Evolutionary conservation across 2,797 vertebrate species (phyloP), one percentile per base, ranked within the genome.

Genomic region (Clarias laeviceps): DNA sequence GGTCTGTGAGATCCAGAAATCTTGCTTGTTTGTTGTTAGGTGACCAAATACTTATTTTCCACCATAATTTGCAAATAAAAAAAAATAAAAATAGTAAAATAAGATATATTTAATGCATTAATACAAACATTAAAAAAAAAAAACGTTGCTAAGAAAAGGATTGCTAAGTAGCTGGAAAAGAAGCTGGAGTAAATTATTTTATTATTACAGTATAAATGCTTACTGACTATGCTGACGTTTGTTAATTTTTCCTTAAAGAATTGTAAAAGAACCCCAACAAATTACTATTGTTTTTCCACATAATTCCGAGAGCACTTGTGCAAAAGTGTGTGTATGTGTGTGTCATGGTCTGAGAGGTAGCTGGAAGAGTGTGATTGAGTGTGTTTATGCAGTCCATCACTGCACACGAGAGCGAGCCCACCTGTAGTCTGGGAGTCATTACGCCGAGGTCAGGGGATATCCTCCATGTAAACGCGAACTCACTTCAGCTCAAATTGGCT

Each of bases 401-500:
- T 95, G 94, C 95, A 95, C 93, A 94, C 93, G 91, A 94, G 94
- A 95, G 91, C 93, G 69, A 82, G 96, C 97, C 97, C 97, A 97
- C 97, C 97, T 97, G 96, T 96, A 97, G 96, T 96, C 97, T 97
- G 97, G 96, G 96, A 98, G 96, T 96, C 96, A 97, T 99, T 98
- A 97, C 91, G 92, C 85, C 87, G 88, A 95, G 97, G 97, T 98
- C 97, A 98, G 93, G 94, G 94, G 96, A 96, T 97, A 96, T 96
- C 89, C 94, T 96, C 95, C 95, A 95, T 97, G 97, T 97, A 97
- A 97, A 98, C 95, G 96, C 96, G 94, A 96, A 99, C 97, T 97
- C 97, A 97, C 96, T 97, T 97, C 96, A 95, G 96, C 96, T 99
- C 97, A 98, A 99, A 99, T 99, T 99, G 97, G 97, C 98, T 99